Evolutionary conservation across 2,888 invertebrate species (phyloP), one percentile per base, ranked within the genome.

Genomic region (Mamestra brassicae): DNA sequence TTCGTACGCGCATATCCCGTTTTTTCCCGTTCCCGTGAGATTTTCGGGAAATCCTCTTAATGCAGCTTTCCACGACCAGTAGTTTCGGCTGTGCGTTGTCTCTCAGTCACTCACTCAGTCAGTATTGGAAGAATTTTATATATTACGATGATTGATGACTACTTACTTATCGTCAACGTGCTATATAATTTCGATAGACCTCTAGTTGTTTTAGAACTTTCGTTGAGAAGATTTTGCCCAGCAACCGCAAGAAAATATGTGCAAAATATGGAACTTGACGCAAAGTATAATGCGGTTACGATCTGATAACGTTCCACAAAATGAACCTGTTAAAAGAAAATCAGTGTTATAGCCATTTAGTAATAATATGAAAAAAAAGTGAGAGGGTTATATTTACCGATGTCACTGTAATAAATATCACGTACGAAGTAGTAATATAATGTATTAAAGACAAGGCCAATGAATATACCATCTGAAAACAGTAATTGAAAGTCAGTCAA

Each of bases 151-250:
- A 69, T 15, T 64, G 55, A 55, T 34, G 34, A 17, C 2, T 17
- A 76, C 81, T 78, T 72, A 85, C 84, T n/a, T 38, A 52, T 72
- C 0, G 67, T 70, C 2, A 67, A 57, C 1, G 6, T 62, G 17
- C 36, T 67, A 52, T 79, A 70, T 45, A 84, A 52, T 62, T 64
- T 73, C 0, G 80, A 60, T 4, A 85, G 26, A 11, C 15, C 1
- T 50, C 68, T 76, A 2, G 55, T 52, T 2, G 68, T 38, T 47
- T 1, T 47, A 7, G 2, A 34, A 13, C 47, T 26, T 78, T 83
- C 74, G 38, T 85, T 80, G 0, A 52, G 8, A 0, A 85, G 17
- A 26, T 71, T 74, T 52, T 85, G 85, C 0, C 85, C 78, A 0
- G 83, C 63, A 66, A 52, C n/a, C 34, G 74, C 54, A 0, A 68